These are phyloP conservation scores for Cololabis saira DNA, from an alignment of 2,113 vertebrate genomes.

Conservation along the genomic window DNA sequence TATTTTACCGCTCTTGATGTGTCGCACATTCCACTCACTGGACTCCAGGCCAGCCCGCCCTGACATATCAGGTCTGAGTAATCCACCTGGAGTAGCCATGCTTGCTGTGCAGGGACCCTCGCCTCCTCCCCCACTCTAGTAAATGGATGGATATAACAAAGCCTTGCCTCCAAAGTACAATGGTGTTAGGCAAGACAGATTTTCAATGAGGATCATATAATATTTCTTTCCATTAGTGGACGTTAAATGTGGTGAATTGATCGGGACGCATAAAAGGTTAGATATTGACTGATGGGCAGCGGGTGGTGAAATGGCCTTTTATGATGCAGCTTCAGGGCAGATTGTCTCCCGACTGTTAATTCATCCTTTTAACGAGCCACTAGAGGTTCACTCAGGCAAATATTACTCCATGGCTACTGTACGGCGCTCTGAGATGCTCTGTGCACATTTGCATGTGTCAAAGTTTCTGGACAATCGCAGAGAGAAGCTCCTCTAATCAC, in stretches of 20 bases:
- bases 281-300: conserved; percentile 63
- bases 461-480: conserved; percentile 40
- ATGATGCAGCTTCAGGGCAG: conserved; percentile 56
- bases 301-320: conserved; percentile 46
- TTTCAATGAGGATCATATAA: conserved; percentile 39
- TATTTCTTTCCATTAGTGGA: conserved; percentile 61
- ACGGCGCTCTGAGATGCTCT: conserved; percentile 22
- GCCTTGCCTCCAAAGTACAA: conserved; percentile 5
- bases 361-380: conserved; percentile 68
- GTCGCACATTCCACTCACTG: conserved; percentile 66
- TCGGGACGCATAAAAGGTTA: conserved; percentile 52
- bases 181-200: conserved; percentile 30
- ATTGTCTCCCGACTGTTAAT: conserved; percentile 70
- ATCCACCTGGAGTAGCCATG: conserved; percentile 55
- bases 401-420: conserved; percentile 36
- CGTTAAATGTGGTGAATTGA: conserved; percentile 63
- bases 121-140: conserved; percentile 14
- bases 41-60: conserved; percentile 18
- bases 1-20: conserved; percentile 70
- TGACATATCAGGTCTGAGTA: conserved; percentile 51
- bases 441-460: conserved; percentile 19
- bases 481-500: conserved; percentile 34
- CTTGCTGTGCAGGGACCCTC: conserved; percentile 9
- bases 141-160: conserved; percentile 32
- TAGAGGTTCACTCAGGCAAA: conserved; percentile 35